phyloP scores from a whole-genome alignment of 2,797 vertebrate genomes.

The Enoplosus armatus region DNA sequence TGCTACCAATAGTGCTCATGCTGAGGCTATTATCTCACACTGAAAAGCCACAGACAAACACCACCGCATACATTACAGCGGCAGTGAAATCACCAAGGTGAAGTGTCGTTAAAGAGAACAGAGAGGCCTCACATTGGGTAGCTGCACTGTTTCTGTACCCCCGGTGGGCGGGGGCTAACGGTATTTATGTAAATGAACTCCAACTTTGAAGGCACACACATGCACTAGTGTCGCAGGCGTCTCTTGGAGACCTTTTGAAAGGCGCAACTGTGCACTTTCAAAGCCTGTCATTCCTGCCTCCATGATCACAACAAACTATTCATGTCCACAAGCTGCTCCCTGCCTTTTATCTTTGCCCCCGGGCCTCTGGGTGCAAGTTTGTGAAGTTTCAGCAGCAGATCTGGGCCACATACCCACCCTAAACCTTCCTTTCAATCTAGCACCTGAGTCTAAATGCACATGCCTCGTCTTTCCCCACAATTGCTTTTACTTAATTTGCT shows the following conservation, averaged over 20 bases:
- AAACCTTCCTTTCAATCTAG: not conserved
- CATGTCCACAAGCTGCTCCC: slow-evolving; percentile 32
- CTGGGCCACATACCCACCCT: not conserved
- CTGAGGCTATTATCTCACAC: slow-evolving; percentile 1
- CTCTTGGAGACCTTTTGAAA: slow-evolving; percentile 66
- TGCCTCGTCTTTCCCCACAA: not conserved
- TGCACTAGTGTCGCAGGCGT: slow-evolving; percentile 51
- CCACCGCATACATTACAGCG: slow-evolving; percentile 41
- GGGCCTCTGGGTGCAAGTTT: slow-evolving; percentile 35
- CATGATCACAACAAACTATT: slow-evolving; percentile 64
- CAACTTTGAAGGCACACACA: slow-evolving; percentile 59
- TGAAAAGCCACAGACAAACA: slow-evolving; percentile 25
- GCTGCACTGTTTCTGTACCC: slow-evolving; percentile 37
- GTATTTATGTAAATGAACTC: slow-evolving; percentile 72
- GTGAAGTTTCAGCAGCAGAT: slow-evolving; percentile 26
- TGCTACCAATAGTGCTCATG: not conserved
- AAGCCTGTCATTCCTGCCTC: slow-evolving; percentile 48
- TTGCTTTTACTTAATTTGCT: not conserved
- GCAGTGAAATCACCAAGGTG: slow-evolving; percentile 49
- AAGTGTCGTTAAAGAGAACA: slow-evolving; percentile 33
- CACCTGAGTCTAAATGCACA: not conserved
- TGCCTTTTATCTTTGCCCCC: slow-evolving; percentile 47
- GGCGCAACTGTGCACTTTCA: slow-evolving; percentile 60
- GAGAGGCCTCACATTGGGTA: slow-evolving; percentile 47
- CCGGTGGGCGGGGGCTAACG: slow-evolving; percentile 5